phyloP scores from a whole-genome alignment of 2,888 invertebrate genomes.

The Tetheella fluctuosa region DNA sequence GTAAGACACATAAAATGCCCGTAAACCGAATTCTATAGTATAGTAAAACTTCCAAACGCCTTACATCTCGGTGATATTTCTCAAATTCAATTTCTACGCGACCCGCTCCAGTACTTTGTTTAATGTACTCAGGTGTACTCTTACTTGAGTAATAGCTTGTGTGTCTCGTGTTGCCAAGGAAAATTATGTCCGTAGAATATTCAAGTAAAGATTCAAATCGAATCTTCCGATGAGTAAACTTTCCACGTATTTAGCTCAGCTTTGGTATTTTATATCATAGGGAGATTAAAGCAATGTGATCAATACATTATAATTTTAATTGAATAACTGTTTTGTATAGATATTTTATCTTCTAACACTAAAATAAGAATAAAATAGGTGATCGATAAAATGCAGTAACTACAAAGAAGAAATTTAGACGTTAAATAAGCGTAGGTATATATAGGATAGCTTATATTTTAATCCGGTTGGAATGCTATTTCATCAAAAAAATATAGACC shows the following conservation, averaged over 20 bases:
- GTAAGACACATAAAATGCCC: constrained; percentile 9
- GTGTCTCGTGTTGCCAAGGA: constrained; percentile 32
- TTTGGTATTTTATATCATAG: too few relatives aligned
- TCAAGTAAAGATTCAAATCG: neutral
- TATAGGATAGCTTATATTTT: too few relatives aligned
- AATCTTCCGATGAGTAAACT: neutral
- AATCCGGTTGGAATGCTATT: too few relatives aligned
- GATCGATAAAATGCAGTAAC: too few relatives aligned
- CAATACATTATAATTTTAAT: too few relatives aligned
- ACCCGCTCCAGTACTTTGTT: constrained; percentile 44
- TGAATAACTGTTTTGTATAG: too few relatives aligned
- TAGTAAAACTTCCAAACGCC: constrained; percentile 28
- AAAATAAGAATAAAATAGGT: too few relatives aligned
- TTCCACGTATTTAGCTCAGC: neutral
- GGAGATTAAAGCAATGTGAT: too few relatives aligned
- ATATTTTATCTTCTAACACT: too few relatives aligned
- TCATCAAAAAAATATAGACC: too few relatives aligned
- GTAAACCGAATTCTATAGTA: constrained; percentile 2
- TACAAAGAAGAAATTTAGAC: too few relatives aligned
- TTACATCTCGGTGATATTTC: constrained; percentile 40
- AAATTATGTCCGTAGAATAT: constrained; percentile 23
- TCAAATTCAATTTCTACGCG: constrained; percentile 51
- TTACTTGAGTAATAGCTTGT: constrained; percentile 47
- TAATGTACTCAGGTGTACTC: constrained; percentile 54
- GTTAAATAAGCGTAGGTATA: too few relatives aligned